phyloP scores from a whole-genome alignment of 2,113 vertebrate genomes.

The Pygoscelis antarcticus region DNA sequence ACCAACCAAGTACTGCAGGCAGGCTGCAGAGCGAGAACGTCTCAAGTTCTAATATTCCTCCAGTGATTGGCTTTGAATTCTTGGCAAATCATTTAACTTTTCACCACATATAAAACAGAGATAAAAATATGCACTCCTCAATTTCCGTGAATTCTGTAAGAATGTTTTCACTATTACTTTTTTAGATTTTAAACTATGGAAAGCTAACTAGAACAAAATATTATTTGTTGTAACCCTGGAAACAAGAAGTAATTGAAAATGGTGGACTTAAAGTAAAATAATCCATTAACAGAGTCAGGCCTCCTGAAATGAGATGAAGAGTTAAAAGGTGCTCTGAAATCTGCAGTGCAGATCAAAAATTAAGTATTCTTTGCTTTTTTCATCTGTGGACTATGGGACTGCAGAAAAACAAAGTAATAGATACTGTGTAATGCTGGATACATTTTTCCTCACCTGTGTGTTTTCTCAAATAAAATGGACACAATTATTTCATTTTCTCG shows the following conservation, averaged over 20 bases:
- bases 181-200: background rate
- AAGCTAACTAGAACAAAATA: background rate
- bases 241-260: background rate
- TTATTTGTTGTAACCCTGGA: background rate
- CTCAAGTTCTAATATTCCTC: background rate
- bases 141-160: background rate
- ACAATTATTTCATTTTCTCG: background rate
- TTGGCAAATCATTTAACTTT: background rate
- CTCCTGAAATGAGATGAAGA: background rate
- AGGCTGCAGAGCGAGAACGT: background rate
- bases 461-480: background rate
- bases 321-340: background rate
- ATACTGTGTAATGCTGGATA: background rate
- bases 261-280: background rate
- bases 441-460: background rate
- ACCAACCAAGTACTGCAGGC: background rate
- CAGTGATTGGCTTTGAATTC: background rate
- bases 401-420: background rate
- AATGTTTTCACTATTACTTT: background rate
- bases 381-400: background rate
- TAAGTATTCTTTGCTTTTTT: background rate
- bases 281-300: background rate
- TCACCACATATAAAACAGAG: background rate
- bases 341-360: conserved; percentile 41
- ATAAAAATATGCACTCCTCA: background rate